Conservation (phyloP, 2,797 vertebrate species). For the Halcyon badia region DNA sequence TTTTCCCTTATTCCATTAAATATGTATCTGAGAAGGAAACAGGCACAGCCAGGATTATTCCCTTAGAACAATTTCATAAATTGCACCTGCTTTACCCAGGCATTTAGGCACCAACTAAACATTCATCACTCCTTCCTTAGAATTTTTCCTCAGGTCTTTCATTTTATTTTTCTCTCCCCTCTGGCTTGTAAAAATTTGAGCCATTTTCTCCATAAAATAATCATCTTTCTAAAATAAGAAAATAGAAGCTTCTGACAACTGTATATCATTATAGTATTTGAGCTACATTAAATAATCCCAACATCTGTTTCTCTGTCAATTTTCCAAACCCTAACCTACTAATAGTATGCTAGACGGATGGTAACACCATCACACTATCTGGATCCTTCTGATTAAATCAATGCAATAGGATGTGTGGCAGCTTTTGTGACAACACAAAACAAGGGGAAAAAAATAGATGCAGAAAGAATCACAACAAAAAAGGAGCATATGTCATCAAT, state of each 20-base stretch:
- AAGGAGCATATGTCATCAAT: conserved; percentile 26
- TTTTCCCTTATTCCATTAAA: background rate
- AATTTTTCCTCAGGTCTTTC: conserved; percentile 28
- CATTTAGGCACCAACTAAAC: conserved; percentile 57
- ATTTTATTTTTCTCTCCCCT: background rate
- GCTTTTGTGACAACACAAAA: conserved; percentile 54
- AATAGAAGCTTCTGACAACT: conserved; percentile 64
- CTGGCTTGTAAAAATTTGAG: conserved; percentile 16
- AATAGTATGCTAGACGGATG: conserved; percentile 66
- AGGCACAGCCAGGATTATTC: background rate
- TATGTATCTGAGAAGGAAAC: background rate
- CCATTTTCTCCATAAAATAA: conserved; percentile 55
- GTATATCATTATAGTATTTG: conserved; percentile 59
- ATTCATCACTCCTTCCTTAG: conserved; percentile 25
- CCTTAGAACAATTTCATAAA: conserved; percentile 35
- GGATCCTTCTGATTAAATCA: conserved; percentile 49
- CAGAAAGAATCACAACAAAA: conserved; percentile 9
- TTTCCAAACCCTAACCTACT: conserved; percentile 70
- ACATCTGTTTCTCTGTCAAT: conserved; percentile 78
- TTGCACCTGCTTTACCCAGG: conserved; percentile 32
- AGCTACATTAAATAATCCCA: conserved; percentile 62
- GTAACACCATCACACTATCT: conserved; percentile 37
- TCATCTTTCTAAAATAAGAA: conserved; percentile 62
- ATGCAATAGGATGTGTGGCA: conserved; percentile 39
- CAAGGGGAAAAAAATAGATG: background rate